Evolutionary conservation across 2,113 vertebrate genomes (phyloP).

Genomic region (Buteo buteo): DNA sequence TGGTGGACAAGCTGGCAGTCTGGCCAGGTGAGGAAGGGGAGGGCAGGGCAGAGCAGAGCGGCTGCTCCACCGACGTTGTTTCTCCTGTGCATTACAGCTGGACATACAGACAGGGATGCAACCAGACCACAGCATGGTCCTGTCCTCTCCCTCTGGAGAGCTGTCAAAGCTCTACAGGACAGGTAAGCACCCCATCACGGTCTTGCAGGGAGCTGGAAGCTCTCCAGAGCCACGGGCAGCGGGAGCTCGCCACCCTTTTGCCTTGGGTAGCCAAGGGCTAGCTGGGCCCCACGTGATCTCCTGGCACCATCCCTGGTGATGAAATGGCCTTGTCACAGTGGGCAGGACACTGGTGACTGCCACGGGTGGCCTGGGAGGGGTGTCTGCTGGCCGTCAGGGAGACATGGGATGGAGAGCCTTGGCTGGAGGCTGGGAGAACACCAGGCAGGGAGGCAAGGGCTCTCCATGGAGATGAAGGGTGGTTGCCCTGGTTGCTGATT

Average conservation of each 20-base stretch:
- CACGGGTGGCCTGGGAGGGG: neutral
- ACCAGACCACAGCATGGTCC: neutral
- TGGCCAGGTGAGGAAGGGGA: neutral
- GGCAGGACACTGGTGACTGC: neutral
- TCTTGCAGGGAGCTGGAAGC: neutral
- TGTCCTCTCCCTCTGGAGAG: neutral
- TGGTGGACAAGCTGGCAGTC: neutral
- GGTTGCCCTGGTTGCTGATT: neutral
- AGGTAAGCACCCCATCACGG: neutral
- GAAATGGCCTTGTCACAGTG: neutral
- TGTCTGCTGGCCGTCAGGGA: neutral
- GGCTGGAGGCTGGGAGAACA: neutral
- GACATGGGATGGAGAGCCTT: neutral
- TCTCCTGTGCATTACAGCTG: neutral
- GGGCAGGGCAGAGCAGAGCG: neutral
- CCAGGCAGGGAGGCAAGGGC: neutral
- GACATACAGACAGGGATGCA: neutral
- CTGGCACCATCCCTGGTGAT: neutral
- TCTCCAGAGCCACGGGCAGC: neutral
- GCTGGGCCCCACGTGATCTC: neutral
- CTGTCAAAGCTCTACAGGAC: neutral
- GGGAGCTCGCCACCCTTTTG: neutral
- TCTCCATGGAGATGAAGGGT: neutral
- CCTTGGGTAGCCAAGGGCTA: neutral
- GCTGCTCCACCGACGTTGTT: no score